Evolutionary conservation across 2,797 vertebrate genomes (phyloP).

Genomic region (Merluccius polli): DNA sequence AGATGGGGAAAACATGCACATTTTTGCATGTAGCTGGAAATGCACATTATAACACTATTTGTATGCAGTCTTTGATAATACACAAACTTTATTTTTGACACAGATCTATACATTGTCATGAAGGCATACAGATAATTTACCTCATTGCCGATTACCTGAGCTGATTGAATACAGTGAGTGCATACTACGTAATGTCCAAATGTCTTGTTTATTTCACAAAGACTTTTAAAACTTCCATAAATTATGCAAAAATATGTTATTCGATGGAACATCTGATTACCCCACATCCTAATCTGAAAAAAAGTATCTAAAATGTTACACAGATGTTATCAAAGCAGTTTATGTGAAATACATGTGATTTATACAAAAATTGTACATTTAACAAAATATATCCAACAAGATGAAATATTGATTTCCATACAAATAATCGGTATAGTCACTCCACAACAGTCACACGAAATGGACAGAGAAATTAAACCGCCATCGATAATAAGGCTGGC

Average conservation of each 20-base stretch:
- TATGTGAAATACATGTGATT: slow-evolving; percentile 30
- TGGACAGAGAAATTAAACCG: not conserved
- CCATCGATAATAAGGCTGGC: not conserved
- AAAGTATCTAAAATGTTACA: slow-evolving; percentile 36
- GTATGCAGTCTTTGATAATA: not conserved
- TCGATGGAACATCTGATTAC: slow-evolving; percentile 22
- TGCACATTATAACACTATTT: not conserved
- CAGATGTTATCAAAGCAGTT: slow-evolving; percentile 25
- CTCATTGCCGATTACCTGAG: slow-evolving; percentile 64
- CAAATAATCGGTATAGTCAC: slow-evolving; percentile 30
- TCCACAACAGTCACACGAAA: slow-evolving; percentile 35
- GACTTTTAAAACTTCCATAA: not conserved
- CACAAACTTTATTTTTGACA: slow-evolving; percentile 53
- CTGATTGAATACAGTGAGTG: slow-evolving; percentile 56
- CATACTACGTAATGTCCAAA: slow-evolving; percentile 40
- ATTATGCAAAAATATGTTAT: not conserved
- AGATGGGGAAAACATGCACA: not conserved
- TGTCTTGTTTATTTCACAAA: not conserved
- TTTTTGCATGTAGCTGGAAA: not conserved
- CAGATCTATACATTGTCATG: slow-evolving; percentile 37
- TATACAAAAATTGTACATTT: slow-evolving; percentile 38
- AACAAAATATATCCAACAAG: slow-evolving; percentile 27
- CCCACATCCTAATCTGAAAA: slow-evolving; percentile 34
- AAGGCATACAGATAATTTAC: slow-evolving; percentile 42
- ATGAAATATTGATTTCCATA: slow-evolving; percentile 22